A percentile compares a stretch with the other conserved stretches of the same genome.
phyloP scores from a whole-genome alignment of 1,140 invertebrate genomes.

The Sycophila sp. region DNA sequence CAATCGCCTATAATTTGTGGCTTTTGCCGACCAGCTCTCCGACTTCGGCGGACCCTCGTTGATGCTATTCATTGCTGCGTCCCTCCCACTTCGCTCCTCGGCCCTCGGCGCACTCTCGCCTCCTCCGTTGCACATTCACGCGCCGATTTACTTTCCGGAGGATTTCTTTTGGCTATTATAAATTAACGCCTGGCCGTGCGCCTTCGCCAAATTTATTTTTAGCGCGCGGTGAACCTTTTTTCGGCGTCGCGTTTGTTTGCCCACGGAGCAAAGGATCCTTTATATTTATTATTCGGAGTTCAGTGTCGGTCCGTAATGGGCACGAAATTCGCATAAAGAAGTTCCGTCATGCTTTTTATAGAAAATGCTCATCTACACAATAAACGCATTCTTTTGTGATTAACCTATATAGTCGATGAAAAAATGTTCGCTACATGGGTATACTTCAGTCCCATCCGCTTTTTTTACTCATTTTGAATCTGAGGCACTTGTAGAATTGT shows the following conservation, averaged over 20 bases:
- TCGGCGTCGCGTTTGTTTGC: constrained; percentile 26
- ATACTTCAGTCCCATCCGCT: no score
- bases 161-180: constrained; percentile 30
- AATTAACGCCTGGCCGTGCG: constrained; percentile 25
- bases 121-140: constrained; percentile 8
- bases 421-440: no score
- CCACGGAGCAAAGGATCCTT: constrained; percentile 25
- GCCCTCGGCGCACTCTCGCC: constrained; percentile 24
- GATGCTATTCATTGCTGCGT: constrained; percentile 54
- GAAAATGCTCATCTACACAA: no score
- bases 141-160: constrained; percentile 11
- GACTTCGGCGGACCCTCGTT: constrained; percentile 40
- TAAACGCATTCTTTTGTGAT: no score
- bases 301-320: neutral
- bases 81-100: constrained; percentile 44
- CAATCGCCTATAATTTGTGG: constrained; percentile 62
- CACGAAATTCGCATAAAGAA: no score
- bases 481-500: no score
- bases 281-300: constrained; percentile 17
- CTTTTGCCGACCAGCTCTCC: constrained; percentile 44
- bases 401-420: no score
- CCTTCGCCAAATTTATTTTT: neutral
- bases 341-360: no score
- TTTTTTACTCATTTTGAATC: no score
- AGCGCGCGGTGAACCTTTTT: neutral